phyloP scores from a whole-genome alignment of 1,140 invertebrate genomes.

The Sipha flava region DNA sequence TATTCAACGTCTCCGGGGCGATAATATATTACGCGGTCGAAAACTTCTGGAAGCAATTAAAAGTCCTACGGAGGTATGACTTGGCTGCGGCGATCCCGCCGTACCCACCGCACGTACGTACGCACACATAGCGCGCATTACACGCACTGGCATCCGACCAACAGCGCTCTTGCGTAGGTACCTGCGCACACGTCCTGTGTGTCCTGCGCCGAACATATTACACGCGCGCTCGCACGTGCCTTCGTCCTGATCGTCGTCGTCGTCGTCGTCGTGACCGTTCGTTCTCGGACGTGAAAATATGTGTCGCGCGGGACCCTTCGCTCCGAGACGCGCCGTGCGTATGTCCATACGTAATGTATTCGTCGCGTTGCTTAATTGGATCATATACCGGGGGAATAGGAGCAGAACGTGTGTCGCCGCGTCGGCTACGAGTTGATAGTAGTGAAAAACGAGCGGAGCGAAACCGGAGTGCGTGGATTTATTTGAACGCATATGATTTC shows the following conservation, averaged over 20 bases:
- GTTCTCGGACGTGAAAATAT: not conserved
- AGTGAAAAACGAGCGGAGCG: too few relatives aligned
- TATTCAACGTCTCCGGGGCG: not conserved
- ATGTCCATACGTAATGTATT: too few relatives aligned
- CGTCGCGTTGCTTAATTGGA: not conserved
- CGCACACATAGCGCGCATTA: not conserved
- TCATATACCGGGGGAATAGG: not conserved
- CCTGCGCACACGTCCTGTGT: not conserved
- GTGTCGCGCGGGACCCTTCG: too few relatives aligned
- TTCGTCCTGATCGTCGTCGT: not conserved
- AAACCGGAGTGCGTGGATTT: too few relatives aligned
- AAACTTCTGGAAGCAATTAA: conserved; percentile 19
- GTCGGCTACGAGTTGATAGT: too few relatives aligned
- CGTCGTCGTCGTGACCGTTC: not conserved
- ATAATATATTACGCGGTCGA: conserved; percentile 2
- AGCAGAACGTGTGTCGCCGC: not conserved
- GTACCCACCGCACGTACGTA: not conserved
- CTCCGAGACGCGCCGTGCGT: too few relatives aligned
- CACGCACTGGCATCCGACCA: conserved; percentile 1
- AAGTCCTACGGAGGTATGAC: not conserved
- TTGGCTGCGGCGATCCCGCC: not conserved
- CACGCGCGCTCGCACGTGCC: not conserved
- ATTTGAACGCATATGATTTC: too few relatives aligned
- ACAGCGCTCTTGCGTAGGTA: not conserved
- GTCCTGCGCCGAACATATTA: not conserved